These are phyloP conservation scores for Argyrosomus japonicus DNA, from an alignment of 2,113 vertebrate species.

Conservation along the genomic window DNA sequence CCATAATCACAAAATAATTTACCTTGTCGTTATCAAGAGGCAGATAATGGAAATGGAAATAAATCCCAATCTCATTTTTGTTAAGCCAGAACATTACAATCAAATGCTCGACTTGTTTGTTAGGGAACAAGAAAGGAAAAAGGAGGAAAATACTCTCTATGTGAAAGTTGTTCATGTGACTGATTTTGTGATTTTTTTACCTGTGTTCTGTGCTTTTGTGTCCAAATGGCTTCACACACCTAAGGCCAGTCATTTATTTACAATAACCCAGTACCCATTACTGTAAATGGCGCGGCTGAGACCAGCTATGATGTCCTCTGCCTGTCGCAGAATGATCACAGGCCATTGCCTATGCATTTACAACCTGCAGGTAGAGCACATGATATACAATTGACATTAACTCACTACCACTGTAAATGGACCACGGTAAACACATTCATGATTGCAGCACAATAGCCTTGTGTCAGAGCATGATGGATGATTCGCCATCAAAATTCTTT, in stretches of 20 bases:
- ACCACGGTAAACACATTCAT: constrained; percentile 47
- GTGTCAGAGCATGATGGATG: constrained; percentile 39
- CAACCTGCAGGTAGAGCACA: constrained; percentile 56
- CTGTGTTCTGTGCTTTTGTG: constrained; percentile 10
- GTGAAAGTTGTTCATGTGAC: constrained; percentile 14
- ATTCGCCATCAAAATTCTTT: constrained; percentile 38
- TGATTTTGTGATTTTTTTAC: constrained; percentile 29
- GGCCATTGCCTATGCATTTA: constrained; percentile 52
- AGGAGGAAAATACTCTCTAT: constrained; percentile 11
- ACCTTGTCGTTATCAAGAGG: constrained; percentile 66
- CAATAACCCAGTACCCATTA: constrained; percentile 51
- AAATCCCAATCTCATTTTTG: constrained; percentile 61
- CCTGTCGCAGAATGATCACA: constrained; percentile 31
- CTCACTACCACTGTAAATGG: constrained; percentile 48
- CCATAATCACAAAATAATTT: constrained; percentile 73
- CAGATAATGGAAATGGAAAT: constrained; percentile 71
- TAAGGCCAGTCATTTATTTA: constrained; percentile 43
- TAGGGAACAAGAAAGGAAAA: constrained; percentile 15
- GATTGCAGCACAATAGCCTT: constrained; percentile 47
- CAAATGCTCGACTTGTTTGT: constrained; percentile 51
- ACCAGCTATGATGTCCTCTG: constrained; percentile 34
- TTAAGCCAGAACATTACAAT: constrained; percentile 55
- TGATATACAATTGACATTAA: constrained; percentile 49
- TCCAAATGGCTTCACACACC: constrained; percentile 38
- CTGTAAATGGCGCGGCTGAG: constrained; percentile 39